Percentiles rank a stretch among this genome's conserved stretches.
phyloP scores from a whole-genome alignment of 35 echinoderm and acorn worm species.

The Apostichopus parvimensis region DNA sequence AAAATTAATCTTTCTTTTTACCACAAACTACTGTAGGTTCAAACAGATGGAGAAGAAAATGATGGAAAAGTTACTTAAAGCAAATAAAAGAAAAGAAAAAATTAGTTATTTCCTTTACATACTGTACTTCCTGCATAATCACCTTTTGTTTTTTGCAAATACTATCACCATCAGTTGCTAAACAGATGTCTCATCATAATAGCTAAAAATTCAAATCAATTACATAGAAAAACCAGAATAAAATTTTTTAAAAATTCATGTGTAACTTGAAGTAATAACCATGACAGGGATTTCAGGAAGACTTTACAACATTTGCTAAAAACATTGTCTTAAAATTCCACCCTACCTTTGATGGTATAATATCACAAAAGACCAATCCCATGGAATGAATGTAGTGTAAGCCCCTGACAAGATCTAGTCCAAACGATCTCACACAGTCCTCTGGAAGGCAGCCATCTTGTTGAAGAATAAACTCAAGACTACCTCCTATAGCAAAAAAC shows the following conservation, averaged over 20 bases:
- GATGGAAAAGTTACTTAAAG: too few relatives aligned
- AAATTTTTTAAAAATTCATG: neutral
- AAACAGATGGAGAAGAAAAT: too few relatives aligned
- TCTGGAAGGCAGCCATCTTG: conserved; percentile 96
- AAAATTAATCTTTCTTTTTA: too few relatives aligned
- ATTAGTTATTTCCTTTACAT: too few relatives aligned
- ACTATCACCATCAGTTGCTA: too few relatives aligned
- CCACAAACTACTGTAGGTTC: too few relatives aligned
- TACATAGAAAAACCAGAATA: neutral
- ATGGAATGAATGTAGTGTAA: conserved; percentile 96
- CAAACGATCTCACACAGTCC: conserved; percentile 72
- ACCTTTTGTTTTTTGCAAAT: too few relatives aligned
- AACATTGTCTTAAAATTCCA: neutral
- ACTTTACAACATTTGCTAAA: neutral
- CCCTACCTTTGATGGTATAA: conserved; percentile 88
- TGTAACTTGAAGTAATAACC: too few relatives aligned
- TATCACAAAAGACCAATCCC: conserved; percentile 88
- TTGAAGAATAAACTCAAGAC: conserved; percentile 63
- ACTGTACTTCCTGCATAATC: too few relatives aligned
- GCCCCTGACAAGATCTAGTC: conserved; percentile 85
- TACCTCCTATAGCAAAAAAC: conserved; percentile 66
- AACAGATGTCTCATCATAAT: too few relatives aligned
- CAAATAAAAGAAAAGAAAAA: too few relatives aligned
- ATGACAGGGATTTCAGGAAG: neutral
- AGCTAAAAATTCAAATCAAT: too few relatives aligned